These are phyloP conservation scores for Hydrotaea diabolus DNA, from an alignment of 2,888 invertebrate species.

Conservation along the genomic window DNA sequence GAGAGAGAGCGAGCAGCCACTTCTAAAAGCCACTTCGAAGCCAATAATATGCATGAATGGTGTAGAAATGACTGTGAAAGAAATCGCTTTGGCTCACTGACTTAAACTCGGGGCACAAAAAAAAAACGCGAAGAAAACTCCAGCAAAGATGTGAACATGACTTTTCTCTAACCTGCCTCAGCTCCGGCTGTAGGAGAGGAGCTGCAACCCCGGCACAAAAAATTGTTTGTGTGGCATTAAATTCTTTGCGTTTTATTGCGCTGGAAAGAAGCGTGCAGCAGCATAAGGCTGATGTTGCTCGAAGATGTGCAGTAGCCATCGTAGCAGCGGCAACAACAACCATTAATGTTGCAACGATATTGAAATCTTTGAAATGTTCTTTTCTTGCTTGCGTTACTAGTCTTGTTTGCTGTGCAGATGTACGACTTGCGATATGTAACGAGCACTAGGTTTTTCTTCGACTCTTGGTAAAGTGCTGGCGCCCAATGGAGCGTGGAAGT, in stretches of 20 bases:
- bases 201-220: background rate
- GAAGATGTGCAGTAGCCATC: background rate
- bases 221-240: conserved; percentile 7
- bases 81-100: conserved; percentile 31
- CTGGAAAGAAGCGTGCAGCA: background rate
- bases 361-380: conserved; percentile 34
- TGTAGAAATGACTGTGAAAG: conserved; percentile 40
- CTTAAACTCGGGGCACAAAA: background rate
- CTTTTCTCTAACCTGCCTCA: conserved; percentile 56
- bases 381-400: background rate
- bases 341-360: background rate
- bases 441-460: background rate
- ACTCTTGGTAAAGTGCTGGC: conserved; percentile 59
- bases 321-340: background rate
- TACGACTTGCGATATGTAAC: background rate
- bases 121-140: background rate
- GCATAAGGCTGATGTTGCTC: conserved; percentile 1
- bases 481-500: conserved; percentile 66
- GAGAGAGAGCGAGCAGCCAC: background rate
- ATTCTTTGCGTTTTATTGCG: conserved; percentile 23
- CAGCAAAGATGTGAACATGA: conserved; percentile 51
- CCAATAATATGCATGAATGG: conserved; percentile 69
- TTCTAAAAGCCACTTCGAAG: conserved; percentile 62
- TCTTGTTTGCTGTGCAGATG: background rate
- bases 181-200: conserved; percentile 35